Percentiles rank a stretch among this genome's conserved stretches.
These are phyloP conservation scores for Xenops minutus DNA, from an alignment of 2,797 vertebrate genomes.

Conservation along the genomic window DNA sequence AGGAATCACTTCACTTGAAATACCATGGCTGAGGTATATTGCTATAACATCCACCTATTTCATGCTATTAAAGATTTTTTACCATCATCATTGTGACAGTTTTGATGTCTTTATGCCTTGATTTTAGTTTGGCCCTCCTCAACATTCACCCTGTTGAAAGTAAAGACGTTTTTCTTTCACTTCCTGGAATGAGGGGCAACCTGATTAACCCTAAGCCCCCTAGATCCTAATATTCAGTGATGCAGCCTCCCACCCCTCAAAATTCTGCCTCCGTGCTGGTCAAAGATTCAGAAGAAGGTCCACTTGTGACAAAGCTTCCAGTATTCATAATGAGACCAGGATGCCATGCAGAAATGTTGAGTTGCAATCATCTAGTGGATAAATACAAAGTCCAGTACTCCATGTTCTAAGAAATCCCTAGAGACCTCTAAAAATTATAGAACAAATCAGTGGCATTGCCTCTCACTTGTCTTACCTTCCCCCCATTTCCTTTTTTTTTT, in stretches of 20 bases:
- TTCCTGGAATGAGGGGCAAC: neutral
- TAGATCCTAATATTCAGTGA: neutral
- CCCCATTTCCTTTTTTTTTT: neutral
- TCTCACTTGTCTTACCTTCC: neutral
- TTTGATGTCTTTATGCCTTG: neutral
- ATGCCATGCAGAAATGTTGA: neutral
- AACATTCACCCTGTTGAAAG: neutral
- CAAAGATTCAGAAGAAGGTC: neutral
- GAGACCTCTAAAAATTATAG: neutral
- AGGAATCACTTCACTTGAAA: conserved; percentile 52
- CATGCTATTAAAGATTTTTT: conserved; percentile 50
- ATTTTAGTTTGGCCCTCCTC: neutral
- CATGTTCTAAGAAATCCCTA: neutral
- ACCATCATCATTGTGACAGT: neutral
- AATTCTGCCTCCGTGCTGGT: neutral
- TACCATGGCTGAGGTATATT: neutral
- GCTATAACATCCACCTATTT: conserved; percentile 29
- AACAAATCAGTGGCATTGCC: neutral
- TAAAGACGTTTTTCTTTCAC: neutral
- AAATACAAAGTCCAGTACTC: neutral
- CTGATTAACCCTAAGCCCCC: neutral
- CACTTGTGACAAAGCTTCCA: neutral
- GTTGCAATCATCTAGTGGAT: neutral
- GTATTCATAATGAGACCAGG: neutral
- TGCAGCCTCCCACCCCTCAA: neutral